A percentile compares a stretch with the other conserved stretches of the same genome.
Evolutionary conservation across 37 sponge, comb jelly and placozoan species (phyloP).

Genomic region (Axinella damicornis): DNA sequence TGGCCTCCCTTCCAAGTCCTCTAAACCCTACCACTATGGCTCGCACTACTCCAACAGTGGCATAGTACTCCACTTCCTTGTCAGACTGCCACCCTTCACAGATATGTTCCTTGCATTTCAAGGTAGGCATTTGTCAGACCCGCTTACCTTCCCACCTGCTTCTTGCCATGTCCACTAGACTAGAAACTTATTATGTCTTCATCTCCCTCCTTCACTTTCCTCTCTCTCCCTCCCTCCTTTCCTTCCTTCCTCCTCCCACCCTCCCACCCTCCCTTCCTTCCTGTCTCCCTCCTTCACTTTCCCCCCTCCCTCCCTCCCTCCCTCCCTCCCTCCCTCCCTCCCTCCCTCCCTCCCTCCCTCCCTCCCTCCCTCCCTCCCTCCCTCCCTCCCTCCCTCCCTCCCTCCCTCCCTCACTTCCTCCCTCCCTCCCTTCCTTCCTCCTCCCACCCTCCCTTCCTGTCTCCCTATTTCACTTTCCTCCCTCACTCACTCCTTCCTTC

Average conservation of each 20-base stretch:
- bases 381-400: background rate
- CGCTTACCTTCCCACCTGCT: too few relatives aligned
- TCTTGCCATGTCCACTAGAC: too few relatives aligned
- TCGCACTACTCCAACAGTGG: slow-evolving; percentile 99
- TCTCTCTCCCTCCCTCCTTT: too few relatives aligned
- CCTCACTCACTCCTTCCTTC: background rate
- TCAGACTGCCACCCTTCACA: slow-evolving; percentile 96
- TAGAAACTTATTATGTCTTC: too few relatives aligned
- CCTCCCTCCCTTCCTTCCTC: background rate
- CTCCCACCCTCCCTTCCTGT: too few relatives aligned
- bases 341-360: background rate
- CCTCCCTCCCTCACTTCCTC: background rate
- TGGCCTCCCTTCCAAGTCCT: slow-evolving; percentile 41
- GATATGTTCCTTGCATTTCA: slow-evolving; percentile 96
- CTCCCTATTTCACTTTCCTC: background rate
- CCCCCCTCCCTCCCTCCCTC: background rate
- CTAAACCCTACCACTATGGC: slow-evolving; percentile 98
- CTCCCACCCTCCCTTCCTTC: background rate
- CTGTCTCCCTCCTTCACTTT: background rate
- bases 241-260: background rate
- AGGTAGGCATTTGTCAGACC: slow-evolving; percentile 37
- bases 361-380: background rate
- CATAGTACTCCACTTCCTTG: slow-evolving; percentile 96
- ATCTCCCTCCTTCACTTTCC: too few relatives aligned
- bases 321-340: background rate